phyloP scores from a whole-genome alignment of 2,797 vertebrate genomes.

The Xenentodon cancila region DNA sequence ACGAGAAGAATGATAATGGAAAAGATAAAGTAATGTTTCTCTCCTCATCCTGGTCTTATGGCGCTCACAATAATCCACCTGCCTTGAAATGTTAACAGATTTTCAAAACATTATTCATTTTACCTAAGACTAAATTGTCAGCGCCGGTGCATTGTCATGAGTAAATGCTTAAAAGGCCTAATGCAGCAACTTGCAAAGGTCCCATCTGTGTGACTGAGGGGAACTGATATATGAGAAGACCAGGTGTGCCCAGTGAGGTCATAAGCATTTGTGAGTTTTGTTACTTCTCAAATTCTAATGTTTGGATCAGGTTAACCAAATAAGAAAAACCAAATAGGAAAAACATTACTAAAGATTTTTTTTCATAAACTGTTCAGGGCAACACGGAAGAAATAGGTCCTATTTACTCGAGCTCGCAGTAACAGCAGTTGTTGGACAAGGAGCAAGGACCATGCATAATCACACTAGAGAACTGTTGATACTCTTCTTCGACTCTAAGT shows the following conservation, averaged over 20 bases:
- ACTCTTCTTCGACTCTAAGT: constrained; percentile 19
- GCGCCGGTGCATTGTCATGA: neutral
- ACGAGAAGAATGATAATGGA: neutral
- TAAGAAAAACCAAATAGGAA: no score
- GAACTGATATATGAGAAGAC: neutral
- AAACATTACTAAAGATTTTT: no score
- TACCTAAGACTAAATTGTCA: neutral
- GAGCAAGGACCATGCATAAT: constrained; percentile 6
- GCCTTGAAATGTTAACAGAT: constrained; percentile 1
- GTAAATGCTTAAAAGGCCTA: constrained; percentile 5
- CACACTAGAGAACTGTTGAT: constrained; percentile 8
- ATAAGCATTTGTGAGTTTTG: neutral
- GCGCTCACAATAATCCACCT: constrained; percentile 3
- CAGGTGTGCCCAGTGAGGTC: neutral
- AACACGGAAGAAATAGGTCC: no score
- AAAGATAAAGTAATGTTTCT: constrained; percentile 7
- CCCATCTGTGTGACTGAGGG: neutral
- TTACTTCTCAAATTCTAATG: no score
- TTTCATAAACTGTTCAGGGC: no score
- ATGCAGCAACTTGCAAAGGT: constrained; percentile 6
- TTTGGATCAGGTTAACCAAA: no score
- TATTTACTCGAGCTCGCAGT: no score
- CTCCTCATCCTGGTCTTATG: neutral
- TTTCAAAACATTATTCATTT: neutral
- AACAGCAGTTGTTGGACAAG: neutral